Evolutionary conservation across 2,888 invertebrate species (phyloP), one percentile per base, ranked within the genome.

Genomic region (Aleiodes testaceus): DNA sequence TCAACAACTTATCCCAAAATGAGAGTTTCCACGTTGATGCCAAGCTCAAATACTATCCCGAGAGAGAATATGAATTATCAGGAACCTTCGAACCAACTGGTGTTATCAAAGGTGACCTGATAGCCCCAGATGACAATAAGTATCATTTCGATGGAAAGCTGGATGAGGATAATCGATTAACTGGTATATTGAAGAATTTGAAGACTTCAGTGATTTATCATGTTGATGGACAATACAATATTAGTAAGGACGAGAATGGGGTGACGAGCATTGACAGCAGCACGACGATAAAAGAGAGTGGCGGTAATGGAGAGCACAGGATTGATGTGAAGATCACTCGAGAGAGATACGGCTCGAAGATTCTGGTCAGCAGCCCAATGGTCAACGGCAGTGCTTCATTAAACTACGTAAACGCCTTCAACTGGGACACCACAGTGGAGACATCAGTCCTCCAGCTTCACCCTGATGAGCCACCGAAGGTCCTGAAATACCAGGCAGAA

Each of bases 351-450:
- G 78, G 77, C 0, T 7, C 84, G 3, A 71, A 52, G 12, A 26
- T 81, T 1, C 65, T 55, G 0, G 26, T 76, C 0, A 64, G 72
- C 0, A 78, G 76, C 26, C 30, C 67, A 0, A 45, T 36, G 2
- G 14, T 79, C 0, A 82, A 82, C 66, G 76, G 79, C 2, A 78
- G 74, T 1, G 11, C 80, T 0, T 74, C 74, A 9, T 49, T 81
- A 2, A 83, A 77, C 16, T 72, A 79, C 5, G 69, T 80, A 0
- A 85, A 86, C 50, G n/a, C 77, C 0, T 67, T 84, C 2, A 86
- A 85, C 69, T 86, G 86, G 86, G 78, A 84, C 44, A 59, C 79
- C 0, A 75, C 73, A 36, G 52, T 74, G 0, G 63, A 11, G 0
- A 75, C 73, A 2, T 71, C 79, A 16, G n/a, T 18, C 7, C 14